These are phyloP conservation scores for Naja naja DNA, from an alignment of 2,113 vertebrate genomes.

Conservation along the genomic window DNA sequence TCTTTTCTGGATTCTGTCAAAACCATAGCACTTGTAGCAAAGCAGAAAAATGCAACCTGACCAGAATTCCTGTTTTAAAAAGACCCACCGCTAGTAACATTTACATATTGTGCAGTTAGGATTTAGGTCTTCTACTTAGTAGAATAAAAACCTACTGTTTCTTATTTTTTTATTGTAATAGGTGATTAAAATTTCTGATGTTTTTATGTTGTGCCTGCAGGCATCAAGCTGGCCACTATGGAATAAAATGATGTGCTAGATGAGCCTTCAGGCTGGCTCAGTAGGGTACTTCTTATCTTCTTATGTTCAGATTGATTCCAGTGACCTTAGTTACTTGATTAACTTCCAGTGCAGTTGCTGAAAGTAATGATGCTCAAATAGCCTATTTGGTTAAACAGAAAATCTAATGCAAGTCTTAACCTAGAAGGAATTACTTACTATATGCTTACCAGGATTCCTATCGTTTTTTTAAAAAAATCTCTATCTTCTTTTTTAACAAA, in stretches of 20 bases:
- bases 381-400: neutral
- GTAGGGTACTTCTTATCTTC: neutral
- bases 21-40: neutral
- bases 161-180: constrained; percentile 18
- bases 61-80: neutral
- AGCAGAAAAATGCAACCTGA: neutral
- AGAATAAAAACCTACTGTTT: neutral
- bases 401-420: neutral
- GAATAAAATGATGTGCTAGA: neutral
- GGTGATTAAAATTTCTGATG: constrained; percentile 8
- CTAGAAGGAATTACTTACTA: neutral
- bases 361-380: neutral
- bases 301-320: neutral
- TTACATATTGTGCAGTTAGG: neutral
- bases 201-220: neutral
- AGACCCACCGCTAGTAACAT: neutral
- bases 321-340: neutral
- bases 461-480: neutral
- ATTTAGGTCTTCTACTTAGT: neutral
- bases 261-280: neutral
- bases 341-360: neutral
- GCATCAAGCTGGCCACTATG: neutral
- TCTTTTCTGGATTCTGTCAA: neutral
- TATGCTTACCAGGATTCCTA: neutral
- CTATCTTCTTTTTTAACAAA: neutral